Evolutionary conservation across 1,140 invertebrate genomes (phyloP), one percentile per base, ranked within the genome.

Genomic region (Cotesia chilonis): DNA sequence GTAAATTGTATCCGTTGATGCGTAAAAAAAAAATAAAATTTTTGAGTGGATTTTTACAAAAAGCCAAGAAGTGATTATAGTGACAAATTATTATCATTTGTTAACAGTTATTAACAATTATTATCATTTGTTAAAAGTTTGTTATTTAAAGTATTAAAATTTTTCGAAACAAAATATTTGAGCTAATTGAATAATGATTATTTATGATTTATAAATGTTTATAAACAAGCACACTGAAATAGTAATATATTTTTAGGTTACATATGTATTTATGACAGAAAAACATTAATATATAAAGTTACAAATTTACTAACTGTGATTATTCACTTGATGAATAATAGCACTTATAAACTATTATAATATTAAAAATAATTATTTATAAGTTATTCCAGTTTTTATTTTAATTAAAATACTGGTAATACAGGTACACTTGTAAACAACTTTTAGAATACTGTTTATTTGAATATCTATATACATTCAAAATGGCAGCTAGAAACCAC

Each of bases 151-250:
- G 12, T 55, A 55, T 55, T n/a, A 55, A 55, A 55, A 55, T 55
- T 55, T 55, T 55, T 55, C 52, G 17, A 17, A 55, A 55, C 14
- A 55, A 55, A 55, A 55, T 55, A 55, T 55, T 55, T 55, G 52
- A 55, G 52, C 12, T 55, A 55, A 17, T 55, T 55, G 14, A 55
- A 55, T 17, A 55, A 55, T 55, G 12, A 55, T 55, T 5, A 55
- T 55, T 12, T 55, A 55, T 55, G 2, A 55, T 51, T 51, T 51
- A 3, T 51, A 51, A 51, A 51, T 51, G 4, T 55, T 55, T 55
- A 55, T 55, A 55, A 55, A 55, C 17, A 17, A 17, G 17, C 17
- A 17, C 17, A 17, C 17, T 17, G 17, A 17, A 17, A 17, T 17
- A 17, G 17, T 17, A 17, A 17, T 0, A 17, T 4, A 4, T 55